phyloP scores from a whole-genome alignment of 1,140 invertebrate genomes.

The Tyrophagus putrescentiae region DNA sequence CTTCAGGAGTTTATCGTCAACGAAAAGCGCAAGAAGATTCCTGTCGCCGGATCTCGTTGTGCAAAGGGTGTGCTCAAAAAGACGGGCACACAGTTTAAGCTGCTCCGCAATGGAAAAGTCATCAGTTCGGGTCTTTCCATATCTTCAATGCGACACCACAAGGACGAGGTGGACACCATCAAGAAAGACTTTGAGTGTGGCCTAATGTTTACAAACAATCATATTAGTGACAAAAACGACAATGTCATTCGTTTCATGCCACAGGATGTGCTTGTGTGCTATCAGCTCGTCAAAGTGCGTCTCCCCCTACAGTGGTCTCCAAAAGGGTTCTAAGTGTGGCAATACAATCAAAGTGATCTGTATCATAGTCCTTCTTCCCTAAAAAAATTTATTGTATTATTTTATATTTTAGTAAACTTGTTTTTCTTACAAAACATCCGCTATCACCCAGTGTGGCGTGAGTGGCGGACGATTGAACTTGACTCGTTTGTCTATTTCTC shows the following conservation, averaged over 20 bases:
- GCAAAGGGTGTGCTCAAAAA: conserved; percentile 58
- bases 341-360: no score
- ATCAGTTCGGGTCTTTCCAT: conserved; percentile 12
- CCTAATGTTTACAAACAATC: conserved; percentile 50
- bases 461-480: no score
- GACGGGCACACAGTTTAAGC: conserved; percentile 44
- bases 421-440: no score
- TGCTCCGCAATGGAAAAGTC: conserved; percentile 53
- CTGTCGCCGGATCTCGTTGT: conserved; percentile 75
- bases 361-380: no score
- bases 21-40: conserved; percentile 57
- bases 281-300: conserved; percentile 44
- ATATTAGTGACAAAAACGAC: conserved; percentile 33
- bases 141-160: conserved; percentile 67
- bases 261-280: conserved; percentile 66
- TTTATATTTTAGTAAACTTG: no score
- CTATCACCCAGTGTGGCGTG: no score
- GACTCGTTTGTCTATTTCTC: no score
- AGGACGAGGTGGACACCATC: conserved; percentile 67
- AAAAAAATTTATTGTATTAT: no score
- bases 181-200: conserved; percentile 76
- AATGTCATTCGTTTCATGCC: conserved; percentile 40
- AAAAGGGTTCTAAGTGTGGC: conserved; percentile 24
- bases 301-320: conserved; percentile 57
- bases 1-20: conserved; percentile 66